Conservation (phyloP, 2,888 invertebrate genomes). For the Apotomis capreana region DNA sequence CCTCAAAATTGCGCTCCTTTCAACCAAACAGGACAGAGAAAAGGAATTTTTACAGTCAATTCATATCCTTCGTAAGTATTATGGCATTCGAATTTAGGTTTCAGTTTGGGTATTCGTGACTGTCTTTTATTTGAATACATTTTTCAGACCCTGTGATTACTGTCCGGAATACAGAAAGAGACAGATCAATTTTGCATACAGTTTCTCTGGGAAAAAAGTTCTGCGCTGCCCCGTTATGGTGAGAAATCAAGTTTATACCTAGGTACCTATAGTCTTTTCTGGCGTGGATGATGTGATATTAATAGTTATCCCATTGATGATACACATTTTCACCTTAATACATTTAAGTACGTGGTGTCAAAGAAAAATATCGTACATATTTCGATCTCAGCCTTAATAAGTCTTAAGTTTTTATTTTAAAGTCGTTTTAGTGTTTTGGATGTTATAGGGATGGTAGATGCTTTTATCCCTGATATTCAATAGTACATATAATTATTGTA, state of each 20-base stretch:
- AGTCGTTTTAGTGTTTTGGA: too few relatives aligned
- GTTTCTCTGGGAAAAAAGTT: slow-evolving; percentile 71
- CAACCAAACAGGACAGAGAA: slow-evolving; percentile 70
- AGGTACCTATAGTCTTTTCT: too few relatives aligned
- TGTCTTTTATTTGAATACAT: too few relatives aligned
- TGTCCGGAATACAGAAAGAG: slow-evolving; percentile 65
- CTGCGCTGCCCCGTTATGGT: slow-evolving; percentile 73
- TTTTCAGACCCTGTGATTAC: slow-evolving; percentile 72
- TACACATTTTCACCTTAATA: too few relatives aligned
- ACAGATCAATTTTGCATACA: slow-evolving; percentile 71
- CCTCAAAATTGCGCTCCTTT: slow-evolving; percentile 73
- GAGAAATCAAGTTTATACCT: slow-evolving; percentile 10
- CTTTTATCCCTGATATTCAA: background rate
- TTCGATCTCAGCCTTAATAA: too few relatives aligned
- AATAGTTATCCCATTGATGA: too few relatives aligned
- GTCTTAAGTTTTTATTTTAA: too few relatives aligned
- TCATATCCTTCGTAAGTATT: slow-evolving; percentile 69
- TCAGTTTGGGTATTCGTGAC: background rate
- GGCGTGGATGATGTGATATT: too few relatives aligned
- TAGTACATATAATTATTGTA: background rate
- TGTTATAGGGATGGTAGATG: too few relatives aligned
- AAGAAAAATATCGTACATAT: too few relatives aligned
- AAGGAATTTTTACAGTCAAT: slow-evolving; percentile 60
- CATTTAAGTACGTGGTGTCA: too few relatives aligned
- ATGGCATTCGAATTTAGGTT: background rate